Evolutionary conservation across 2,113 vertebrate genomes (phyloP), one percentile per base, ranked within the genome.

Genomic region (Hyaena hyaena): DNA sequence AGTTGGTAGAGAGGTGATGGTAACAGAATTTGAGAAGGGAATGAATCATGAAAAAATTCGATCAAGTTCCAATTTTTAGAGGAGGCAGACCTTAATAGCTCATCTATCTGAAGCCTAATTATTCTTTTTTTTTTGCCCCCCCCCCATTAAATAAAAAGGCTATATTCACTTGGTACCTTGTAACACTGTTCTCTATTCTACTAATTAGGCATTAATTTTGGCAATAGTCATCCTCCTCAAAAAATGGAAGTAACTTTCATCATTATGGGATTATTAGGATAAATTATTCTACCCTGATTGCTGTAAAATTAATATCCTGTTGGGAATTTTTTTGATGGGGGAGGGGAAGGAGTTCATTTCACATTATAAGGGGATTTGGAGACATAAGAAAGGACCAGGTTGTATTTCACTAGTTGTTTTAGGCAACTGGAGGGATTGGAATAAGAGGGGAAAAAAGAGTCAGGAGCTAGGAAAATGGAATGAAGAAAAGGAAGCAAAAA

Each of bases 241-340:
- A 87, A 96, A 90, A 81, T 55, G 12, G 7, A 92, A 90, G 24
- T 63, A 80, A 81, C 6, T 92, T n/a, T 93, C 2, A 66, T 81
- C 23, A 45, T 88, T 85, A 45, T 92, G 58, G 35, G 33, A 45
- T 17, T 81, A 68, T 85, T 66, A 88, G 9, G 55, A 88, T 89
- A 97, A 82, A 89, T 89, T 68, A 90, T 80, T 97, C 88, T 80
- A 76, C 80, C 33, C 39, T 31, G 76, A 61, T 90, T 76, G 11
- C 69, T 95, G 4, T 77, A 93, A 90, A 81, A 61, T 76, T 76
- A 85, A 39, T 93, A 91, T 45, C 35, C 5, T 95, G 4, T 85
- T 81, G 55, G 76, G 35, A 97, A 82, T 39, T 92, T 79, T 82
- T 55, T 48, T 28, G 26, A 1, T 0, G 5, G 11, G 14, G 28